Base-by-base conservation (phyloP, 2,888 invertebrate species). In the Fragum fragum region DNA sequence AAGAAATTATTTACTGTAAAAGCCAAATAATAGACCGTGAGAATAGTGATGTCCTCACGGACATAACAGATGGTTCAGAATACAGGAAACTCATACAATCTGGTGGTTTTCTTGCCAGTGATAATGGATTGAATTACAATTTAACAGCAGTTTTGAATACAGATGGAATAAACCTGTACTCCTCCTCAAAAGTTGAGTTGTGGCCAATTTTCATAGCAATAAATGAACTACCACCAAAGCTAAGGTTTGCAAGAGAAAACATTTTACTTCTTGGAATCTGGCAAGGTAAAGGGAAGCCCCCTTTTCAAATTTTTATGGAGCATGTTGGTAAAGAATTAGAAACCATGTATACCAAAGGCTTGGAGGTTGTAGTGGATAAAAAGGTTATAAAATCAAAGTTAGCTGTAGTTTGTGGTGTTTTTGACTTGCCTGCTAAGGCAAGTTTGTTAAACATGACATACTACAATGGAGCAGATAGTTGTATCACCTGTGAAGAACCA, bases 211-310 rank as follows among this genome's bases (percentile, higher is more conserved):
- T 77, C 66, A 23, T 86, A 21, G 83, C 84, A 11, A 78, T 86
- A 3, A 84, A 83, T 73, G 83, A 86, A 59, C 73, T 82, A 16
- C 52, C 16, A 47, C 84, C 83, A 14, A 18, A 39, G 0, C 7
- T 32, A 7, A 66, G 79, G 53, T 87, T 87, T 80, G 52, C 81
- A 61, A 71, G 84, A 47, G 72, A 85, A 52, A 85, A 87, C 53
- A 63, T 85, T 6, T n/a, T 87, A 3, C 68, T 87, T 9, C 55
- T 76, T 16, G 86, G 73, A 11, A 55, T 87, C 26, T 85, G 85
- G 84, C 86, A 87, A 52, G 84, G 84, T 9, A 86, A 81, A 53
- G 85, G 76, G 0, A 87, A 85, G 42, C 86, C 86, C 11, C 85
- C 81, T 14, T 86, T 87, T 61, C 68, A 71, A 16, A n/a, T 6